Conservation (phyloP, 2,797 vertebrate species). For the Natrix natrix region DNA sequence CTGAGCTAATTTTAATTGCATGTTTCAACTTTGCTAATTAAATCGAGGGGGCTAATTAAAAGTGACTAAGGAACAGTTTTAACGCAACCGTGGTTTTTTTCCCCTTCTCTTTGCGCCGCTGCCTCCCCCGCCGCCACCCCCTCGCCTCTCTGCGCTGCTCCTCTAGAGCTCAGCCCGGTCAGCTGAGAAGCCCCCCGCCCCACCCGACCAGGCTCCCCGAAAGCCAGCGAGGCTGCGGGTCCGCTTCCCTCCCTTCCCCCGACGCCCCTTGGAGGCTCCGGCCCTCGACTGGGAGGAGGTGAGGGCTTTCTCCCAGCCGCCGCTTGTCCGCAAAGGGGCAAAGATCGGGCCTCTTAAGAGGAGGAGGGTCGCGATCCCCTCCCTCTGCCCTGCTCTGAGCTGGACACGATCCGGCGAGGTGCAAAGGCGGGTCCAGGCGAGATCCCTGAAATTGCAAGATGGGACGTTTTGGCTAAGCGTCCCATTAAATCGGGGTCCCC, state of each 20-base stretch:
- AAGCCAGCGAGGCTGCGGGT: constrained; percentile 74
- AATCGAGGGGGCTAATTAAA: constrained; percentile 86
- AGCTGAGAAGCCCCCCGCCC: not conserved
- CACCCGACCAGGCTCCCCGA: constrained; percentile 70
- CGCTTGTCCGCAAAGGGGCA: not conserved
- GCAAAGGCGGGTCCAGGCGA: not conserved
- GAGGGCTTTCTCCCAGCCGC: not conserved
- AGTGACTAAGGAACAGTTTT: constrained; percentile 85
- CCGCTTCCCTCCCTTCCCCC: constrained; percentile 72
- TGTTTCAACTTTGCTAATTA: constrained; percentile 83
- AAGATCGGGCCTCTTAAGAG: not conserved
- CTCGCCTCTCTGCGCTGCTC: not conserved
- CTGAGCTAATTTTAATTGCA: constrained; percentile 74
- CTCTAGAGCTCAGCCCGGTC: not conserved
- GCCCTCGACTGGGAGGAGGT: rapidly evolving
- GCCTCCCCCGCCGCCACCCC: not conserved
- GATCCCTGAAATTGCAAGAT: not conserved
- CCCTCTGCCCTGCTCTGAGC: too few relatives aligned
- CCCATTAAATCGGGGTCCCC: not conserved
- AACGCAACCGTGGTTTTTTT: constrained; percentile 75
- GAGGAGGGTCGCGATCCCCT: not conserved
- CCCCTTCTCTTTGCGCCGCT: constrained; percentile 30
- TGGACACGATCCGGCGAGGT: too few relatives aligned
- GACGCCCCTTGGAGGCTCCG: constrained; percentile 55
- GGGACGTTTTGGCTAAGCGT: not conserved